Percentiles rank a stretch among this genome's conserved stretches.
Conservation (phyloP, 2,797 vertebrate species). For the Eleutherodactylus coqui region DNA sequence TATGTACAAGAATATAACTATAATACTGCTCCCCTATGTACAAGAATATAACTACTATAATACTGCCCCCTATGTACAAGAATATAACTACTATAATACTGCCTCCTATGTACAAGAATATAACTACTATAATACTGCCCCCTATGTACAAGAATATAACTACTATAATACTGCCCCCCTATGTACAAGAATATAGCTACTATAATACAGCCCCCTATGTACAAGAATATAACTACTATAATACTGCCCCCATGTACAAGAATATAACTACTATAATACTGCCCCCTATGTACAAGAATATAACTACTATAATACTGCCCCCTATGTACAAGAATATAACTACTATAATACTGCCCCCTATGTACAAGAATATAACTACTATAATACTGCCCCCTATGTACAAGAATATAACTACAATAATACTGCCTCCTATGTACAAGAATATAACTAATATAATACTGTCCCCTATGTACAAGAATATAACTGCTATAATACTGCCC, state of each 20-base stretch:
- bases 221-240: slow-evolving; percentile 2
- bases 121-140: slow-evolving; percentile 1
- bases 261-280: no score
- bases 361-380: no score
- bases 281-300: no score
- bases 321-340: no score
- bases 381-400: no score
- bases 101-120: background rate
- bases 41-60: slow-evolving; percentile 12
- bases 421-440: slow-evolving; percentile 7
- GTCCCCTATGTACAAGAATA: slow-evolving; percentile 14
- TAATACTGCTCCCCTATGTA: slow-evolving; percentile 6
- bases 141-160: slow-evolving; percentile 10
- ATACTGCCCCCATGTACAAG: no score
- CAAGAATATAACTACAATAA: slow-evolving; percentile 1
- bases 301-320: no score
- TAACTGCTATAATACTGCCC: slow-evolving; percentile 7
- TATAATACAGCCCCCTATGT: background rate
- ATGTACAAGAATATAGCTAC: slow-evolving; percentile 1
- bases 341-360: no score
- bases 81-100: slow-evolving; percentile 6
- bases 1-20: slow-evolving; percentile 11
- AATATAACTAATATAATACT: slow-evolving; percentile 23
- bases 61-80: background rate
- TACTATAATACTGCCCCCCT: slow-evolving; percentile 13